Evolutionary conservation across 35 echinoderm and acorn worm species (phyloP).

Genomic region (Heliocidaris erythrogramma): DNA sequence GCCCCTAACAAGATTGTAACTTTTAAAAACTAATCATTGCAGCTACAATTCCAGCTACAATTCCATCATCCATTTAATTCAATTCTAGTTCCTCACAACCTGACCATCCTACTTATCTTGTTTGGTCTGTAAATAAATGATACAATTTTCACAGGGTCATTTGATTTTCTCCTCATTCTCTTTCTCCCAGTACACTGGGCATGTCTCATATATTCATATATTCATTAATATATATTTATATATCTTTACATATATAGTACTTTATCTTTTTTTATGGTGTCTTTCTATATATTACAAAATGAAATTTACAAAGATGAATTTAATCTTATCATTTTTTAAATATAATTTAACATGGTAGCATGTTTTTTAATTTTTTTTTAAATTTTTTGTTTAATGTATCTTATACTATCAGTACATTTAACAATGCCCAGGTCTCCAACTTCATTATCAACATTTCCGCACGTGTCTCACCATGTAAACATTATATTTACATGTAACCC

Average conservation of each 20-base stretch:
- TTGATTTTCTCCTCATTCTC: not conserved
- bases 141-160: not conserved
- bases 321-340: not conserved
- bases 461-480: too few relatives aligned
- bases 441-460: too few relatives aligned
- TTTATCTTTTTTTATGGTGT: not conserved
- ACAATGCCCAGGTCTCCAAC: too few relatives aligned
- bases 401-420: not conserved
- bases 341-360: too few relatives aligned
- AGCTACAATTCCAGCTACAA: too few relatives aligned
- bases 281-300: not conserved
- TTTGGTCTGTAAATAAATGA: not conserved
- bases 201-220: constrained; percentile 24
- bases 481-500: too few relatives aligned
- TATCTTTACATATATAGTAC: constrained; percentile 47
- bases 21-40: too few relatives aligned
- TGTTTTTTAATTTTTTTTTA: not conserved
- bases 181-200: not conserved
- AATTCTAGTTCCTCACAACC: too few relatives aligned
- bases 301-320: constrained; percentile 40
- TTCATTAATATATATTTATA: constrained; percentile 31
- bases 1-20: too few relatives aligned
- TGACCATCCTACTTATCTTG: too few relatives aligned
- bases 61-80: too few relatives aligned
- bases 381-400: not conserved